Percentiles rank a stretch among this genome's conserved stretches.
phyloP scores from a whole-genome alignment of 1,140 invertebrate genomes.

The Pogonomyrmex californicus region DNA sequence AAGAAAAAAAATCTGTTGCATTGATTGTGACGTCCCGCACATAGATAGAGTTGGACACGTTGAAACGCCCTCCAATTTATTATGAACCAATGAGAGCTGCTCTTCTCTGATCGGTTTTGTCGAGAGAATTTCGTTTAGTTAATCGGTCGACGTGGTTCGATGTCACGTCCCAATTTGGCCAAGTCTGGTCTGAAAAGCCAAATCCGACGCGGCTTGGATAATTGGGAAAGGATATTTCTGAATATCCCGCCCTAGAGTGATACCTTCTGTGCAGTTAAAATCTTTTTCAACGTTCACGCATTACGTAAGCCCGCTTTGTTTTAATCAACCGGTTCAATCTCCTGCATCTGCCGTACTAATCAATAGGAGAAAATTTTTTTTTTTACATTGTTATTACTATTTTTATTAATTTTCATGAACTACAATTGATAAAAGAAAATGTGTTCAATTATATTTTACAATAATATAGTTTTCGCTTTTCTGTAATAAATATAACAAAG shows the following conservation, averaged over 20 bases:
- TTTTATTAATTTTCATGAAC: background rate
- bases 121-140: slow-evolving; percentile 76
- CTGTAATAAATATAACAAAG: background rate
- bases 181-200: slow-evolving; percentile 66
- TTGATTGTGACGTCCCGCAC: slow-evolving; percentile 51
- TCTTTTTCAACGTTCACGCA: slow-evolving; percentile 39
- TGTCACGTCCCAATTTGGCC: slow-evolving; percentile 74
- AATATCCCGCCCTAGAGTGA: slow-evolving; percentile 15
- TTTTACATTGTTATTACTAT: background rate
- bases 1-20: slow-evolving; percentile 34
- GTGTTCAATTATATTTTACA: background rate
- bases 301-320: slow-evolving; percentile 42
- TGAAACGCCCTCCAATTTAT: slow-evolving; percentile 71
- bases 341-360: background rate
- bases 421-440: background rate
- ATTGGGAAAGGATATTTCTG: slow-evolving; percentile 64
- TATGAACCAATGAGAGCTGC: slow-evolving; percentile 70
- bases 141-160: slow-evolving; percentile 74
- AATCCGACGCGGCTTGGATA: slow-evolving; percentile 48
- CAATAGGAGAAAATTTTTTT: background rate
- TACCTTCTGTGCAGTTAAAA: slow-evolving; percentile 41
- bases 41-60: slow-evolving; percentile 60
- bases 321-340: slow-evolving; percentile 35
- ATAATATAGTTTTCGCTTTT: background rate
- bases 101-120: slow-evolving; percentile 57